Percentiles rank a stretch among this genome's conserved stretches.
These are phyloP conservation scores for Aradus depressus DNA, from an alignment of 2,888 invertebrate species.

Conservation along the genomic window DNA sequence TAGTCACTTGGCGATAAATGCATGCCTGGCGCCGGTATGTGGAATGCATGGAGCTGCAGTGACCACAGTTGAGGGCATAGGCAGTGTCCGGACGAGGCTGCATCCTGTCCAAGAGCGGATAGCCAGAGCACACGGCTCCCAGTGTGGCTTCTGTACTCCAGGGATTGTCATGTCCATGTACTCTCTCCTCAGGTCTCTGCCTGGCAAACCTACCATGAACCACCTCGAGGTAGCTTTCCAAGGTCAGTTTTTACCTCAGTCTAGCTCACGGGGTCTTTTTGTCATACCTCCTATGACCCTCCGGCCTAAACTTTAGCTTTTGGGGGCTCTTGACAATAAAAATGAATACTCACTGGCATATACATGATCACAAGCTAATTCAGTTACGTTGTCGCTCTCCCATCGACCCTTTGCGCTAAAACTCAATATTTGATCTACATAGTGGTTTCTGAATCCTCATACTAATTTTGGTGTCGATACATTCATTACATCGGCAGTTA, in stretches of 20 bases:
- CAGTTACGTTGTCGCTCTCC: too few species aligned
- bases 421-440: too few species aligned
- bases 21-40: conserved; percentile 79
- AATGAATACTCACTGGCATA: too few species aligned
- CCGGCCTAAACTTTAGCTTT: too few species aligned
- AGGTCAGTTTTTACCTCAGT: conserved; percentile 51
- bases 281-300: too few species aligned
- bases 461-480: too few species aligned
- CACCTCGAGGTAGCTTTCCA: conserved; percentile 72
- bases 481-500: too few species aligned
- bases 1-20: conserved; percentile 74
- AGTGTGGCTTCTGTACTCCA: conserved; percentile 92
- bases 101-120: conserved; percentile 82
- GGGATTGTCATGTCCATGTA: conserved; percentile 98
- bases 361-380: too few species aligned
- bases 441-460: too few species aligned
- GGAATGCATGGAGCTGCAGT: conserved; percentile 78
- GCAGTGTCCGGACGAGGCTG: conserved; percentile 60
- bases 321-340: too few species aligned
- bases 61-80: conserved; percentile 88
- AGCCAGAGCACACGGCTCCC: conserved; percentile 83
- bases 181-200: conserved; percentile 60
- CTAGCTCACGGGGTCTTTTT: too few species aligned
- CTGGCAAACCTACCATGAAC: conserved; percentile 53
- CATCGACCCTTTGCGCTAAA: too few species aligned